Percentiles rank a stretch among this genome's conserved stretches.
Conservation (phyloP, 92 coral and sea anemone genomes). For the Muricea muricata region DNA sequence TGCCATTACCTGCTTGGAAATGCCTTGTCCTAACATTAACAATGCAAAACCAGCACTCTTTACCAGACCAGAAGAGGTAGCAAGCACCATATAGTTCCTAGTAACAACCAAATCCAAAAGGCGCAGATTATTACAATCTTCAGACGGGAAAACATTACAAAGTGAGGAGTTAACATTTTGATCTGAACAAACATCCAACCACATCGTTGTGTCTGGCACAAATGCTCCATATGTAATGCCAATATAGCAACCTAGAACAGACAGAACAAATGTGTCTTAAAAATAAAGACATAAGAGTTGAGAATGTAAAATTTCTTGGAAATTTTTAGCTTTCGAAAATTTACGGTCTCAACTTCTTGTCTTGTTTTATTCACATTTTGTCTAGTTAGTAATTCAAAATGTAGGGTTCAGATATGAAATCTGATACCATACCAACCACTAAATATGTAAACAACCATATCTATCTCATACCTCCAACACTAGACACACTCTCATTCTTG, state of each 20-base stretch:
- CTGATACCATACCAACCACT: no score
- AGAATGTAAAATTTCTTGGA: background rate
- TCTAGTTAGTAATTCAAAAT: no score
- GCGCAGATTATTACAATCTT: constrained; percentile 66
- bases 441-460: no score
- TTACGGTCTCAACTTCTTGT: no score
- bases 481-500: constrained; percentile 51
- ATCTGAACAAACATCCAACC: constrained; percentile 69
- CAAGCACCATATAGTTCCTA: constrained; percentile 69
- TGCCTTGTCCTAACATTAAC: constrained; percentile 33
- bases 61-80: constrained; percentile 82
- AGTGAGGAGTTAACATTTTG: constrained; percentile 60
- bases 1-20: background rate
- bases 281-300: no score
- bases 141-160: constrained; percentile 72
- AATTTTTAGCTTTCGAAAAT: no score
- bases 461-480: constrained; percentile 78
- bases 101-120: constrained; percentile 76
- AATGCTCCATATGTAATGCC: constrained; percentile 87
- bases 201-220: constrained; percentile 70
- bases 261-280: background rate
- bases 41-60: constrained; percentile 37
- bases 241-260: constrained; percentile 77
- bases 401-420: no score
- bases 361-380: no score